Evolutionary conservation across 2,797 vertebrate species (phyloP), one percentile per base, ranked within the genome.

Genomic region (Darevskia nairensis): DNA sequence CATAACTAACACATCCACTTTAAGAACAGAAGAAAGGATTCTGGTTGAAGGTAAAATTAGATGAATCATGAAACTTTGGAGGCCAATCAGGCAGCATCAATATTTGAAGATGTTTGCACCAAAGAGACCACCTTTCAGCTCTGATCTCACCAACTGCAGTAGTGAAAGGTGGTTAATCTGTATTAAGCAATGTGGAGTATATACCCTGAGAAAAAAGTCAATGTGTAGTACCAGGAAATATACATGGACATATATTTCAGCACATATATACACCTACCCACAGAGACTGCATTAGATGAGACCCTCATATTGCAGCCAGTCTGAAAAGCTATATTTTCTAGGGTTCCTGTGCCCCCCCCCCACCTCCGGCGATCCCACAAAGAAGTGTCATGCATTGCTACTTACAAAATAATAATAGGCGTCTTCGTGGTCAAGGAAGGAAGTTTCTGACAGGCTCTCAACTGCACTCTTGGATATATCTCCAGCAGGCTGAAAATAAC

Each of bases 381-480:
- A 75, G 74, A 79, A 72, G 72, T 11, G 0, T 8, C 19, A 66
- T 7, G 4, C n/a, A 71, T 59, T 82, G 41, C 2, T 44, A 94
- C 98, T 98, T 94, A 99, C 99, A 96, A 99, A 99, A 94, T 98
- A 99, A 93, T 99, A 99, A 86, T 98, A 97, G 75, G 98, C 98
- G 55, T 97, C 97, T 0, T 95, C 88, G 7, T 98, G 94, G 91
- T 99, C 98, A 81, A 99, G 94, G 86, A 99, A 97, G 50, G 96
- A 90, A 2, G 94, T 96, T 61, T 98, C 97, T 8, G 97, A 94
- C 2, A 91, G 93, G 0, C 96, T 94, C 41, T 98, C 98, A 0
- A 94, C 96, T 8, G 97, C 98, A 0, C 91, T 94, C 93, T 99
- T 99, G 46, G 99, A 98, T 1, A 97, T 72, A 1, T 98, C 98